Conservation (phyloP, 2,888 invertebrate species). For the Eristalis arbustorum region DNA sequence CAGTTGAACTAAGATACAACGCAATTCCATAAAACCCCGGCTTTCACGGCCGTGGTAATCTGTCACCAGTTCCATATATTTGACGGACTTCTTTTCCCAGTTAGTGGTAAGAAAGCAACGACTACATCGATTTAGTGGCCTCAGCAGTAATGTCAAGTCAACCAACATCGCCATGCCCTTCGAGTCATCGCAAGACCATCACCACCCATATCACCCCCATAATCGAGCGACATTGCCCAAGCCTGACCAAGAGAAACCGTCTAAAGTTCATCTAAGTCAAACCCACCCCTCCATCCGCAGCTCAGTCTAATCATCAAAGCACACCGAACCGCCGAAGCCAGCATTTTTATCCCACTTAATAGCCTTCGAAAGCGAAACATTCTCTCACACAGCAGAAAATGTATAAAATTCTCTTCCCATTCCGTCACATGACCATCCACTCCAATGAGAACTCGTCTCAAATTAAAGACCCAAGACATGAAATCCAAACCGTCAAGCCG, state of each 20-base stretch:
- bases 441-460: conserved; percentile 68
- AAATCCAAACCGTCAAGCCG: conserved; percentile 55
- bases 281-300: not conserved
- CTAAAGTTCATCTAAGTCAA: not conserved
- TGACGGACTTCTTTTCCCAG: no score
- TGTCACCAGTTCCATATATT: no score
- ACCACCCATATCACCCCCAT: not conserved
- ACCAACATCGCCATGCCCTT: not conserved
- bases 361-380: conserved; percentile 65
- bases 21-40: no score
- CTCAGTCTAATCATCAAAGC: conserved; percentile 50
- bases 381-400: conserved; percentile 47
- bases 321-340: conserved; percentile 54
- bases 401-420: conserved; percentile 55
- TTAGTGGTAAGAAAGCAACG: not conserved
- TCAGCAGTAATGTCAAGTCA: not conserved
- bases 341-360: conserved; percentile 62
- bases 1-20: no score
- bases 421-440: conserved; percentile 66
- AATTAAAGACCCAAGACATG: conserved; percentile 66
- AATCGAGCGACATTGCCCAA: not conserved
- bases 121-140: not conserved
- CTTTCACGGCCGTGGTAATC: no score
- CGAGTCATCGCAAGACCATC: not conserved
- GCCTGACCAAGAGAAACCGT: not conserved